Evolutionary conservation across 2,797 vertebrate genomes (phyloP).

Genomic region (Hydrophis major): DNA sequence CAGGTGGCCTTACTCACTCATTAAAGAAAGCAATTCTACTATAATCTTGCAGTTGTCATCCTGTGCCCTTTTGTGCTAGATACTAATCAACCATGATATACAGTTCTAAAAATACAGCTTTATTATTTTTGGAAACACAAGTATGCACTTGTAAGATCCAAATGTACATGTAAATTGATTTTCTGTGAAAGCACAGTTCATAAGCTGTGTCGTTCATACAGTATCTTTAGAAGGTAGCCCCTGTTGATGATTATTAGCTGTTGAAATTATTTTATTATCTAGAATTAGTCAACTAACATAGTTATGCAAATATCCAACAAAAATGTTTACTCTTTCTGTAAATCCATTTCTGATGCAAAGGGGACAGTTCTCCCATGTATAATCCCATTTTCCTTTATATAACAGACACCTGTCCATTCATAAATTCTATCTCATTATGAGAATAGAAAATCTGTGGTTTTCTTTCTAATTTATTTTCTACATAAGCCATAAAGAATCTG

Average conservation of each 20-base stretch:
- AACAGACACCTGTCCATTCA: not conserved
- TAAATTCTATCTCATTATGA: not conserved
- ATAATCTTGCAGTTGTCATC: not conserved
- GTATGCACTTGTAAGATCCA: not conserved
- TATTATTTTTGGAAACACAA: not conserved
- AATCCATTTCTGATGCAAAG: not conserved
- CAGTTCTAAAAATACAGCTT: not conserved
- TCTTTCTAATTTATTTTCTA: not conserved
- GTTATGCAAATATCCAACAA: not conserved
- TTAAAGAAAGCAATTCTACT: not conserved
- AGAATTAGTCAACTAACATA: not conserved
- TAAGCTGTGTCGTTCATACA: not conserved
- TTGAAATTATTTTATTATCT: not conserved
- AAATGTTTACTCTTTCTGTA: not conserved
- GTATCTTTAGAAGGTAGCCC: not conserved
- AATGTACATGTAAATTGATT: not conserved
- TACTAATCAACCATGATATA: not conserved
- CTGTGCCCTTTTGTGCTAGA: not conserved
- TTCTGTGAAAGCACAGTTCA: not conserved
- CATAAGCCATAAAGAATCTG: not conserved
- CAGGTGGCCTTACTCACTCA: not conserved
- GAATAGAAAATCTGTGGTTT: not conserved
- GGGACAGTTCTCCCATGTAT: not conserved
- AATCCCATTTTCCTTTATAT: not conserved
- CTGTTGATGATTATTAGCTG: not conserved